Percentiles rank a stretch among this genome's conserved stretches.
phyloP scores from a whole-genome alignment of 2,797 vertebrate genomes.

The Sphenopsis melanotis region DNA sequence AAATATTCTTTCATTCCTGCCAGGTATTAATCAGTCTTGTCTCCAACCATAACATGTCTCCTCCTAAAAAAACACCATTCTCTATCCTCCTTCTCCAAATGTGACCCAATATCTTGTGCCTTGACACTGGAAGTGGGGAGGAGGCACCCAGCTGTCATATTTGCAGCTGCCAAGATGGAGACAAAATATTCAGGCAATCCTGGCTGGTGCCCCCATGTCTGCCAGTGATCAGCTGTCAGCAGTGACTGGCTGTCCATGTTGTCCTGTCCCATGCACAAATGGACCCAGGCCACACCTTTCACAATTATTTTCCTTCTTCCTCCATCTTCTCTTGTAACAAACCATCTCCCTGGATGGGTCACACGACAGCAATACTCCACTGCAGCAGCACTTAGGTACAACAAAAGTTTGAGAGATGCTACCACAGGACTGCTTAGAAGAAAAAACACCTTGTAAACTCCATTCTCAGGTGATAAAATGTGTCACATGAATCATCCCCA shows the following conservation, averaged over 20 bases:
- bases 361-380: not conserved
- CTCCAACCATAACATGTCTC: not conserved
- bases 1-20: not conserved
- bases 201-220: not conserved
- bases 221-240: not conserved
- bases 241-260: not conserved
- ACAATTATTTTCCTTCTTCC: not conserved
- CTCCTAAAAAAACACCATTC: not conserved
- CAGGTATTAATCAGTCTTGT: not conserved
- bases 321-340: not conserved
- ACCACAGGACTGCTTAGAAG: not conserved
- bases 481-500: not conserved
- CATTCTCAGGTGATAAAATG: not conserved
- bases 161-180: not conserved
- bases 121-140: not conserved
- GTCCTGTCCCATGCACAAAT: not conserved
- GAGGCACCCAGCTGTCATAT: not conserved
- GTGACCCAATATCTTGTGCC: not conserved
- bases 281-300: not conserved
- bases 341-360: not conserved
- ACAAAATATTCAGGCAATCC: not conserved
- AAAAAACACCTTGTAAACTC: not conserved
- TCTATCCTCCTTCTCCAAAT: not conserved
- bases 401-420: not conserved
- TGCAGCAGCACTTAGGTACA: not conserved